Evolutionary conservation across 2,113 vertebrate genomes (phyloP).

Genomic region (Lampris incognitus): DNA sequence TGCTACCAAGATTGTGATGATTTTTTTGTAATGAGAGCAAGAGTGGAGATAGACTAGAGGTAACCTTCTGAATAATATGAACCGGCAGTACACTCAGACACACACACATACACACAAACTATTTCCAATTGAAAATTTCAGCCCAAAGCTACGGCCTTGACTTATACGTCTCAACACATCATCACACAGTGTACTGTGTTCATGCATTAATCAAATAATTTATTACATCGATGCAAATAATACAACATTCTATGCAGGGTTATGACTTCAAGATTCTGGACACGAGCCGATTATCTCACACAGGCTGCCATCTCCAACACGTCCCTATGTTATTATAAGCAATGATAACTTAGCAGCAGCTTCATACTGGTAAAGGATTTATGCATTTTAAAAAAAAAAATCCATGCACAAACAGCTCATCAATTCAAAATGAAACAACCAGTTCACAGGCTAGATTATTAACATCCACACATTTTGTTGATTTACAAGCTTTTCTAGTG

Average conservation of each 20-base stretch:
- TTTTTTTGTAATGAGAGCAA: too few relatives aligned
- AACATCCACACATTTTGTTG: constrained; percentile 11
- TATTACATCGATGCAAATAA: constrained; percentile 48
- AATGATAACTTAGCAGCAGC: not conserved
- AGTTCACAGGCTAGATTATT: constrained; percentile 42
- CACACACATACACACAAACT: too few relatives aligned
- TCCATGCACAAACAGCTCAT: constrained; percentile 26
- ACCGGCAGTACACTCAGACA: too few relatives aligned
- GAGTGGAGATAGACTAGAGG: too few relatives aligned
- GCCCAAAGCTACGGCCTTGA: too few relatives aligned
- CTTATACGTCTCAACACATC: not conserved
- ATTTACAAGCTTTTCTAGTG: not conserved
- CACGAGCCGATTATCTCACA: not conserved
- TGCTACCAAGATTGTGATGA: too few relatives aligned
- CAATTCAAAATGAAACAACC: constrained; percentile 12
- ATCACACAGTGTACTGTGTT: constrained; percentile 12
- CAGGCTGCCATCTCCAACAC: not conserved
- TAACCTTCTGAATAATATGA: too few relatives aligned
- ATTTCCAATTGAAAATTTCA: too few relatives aligned
- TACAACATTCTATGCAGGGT: constrained; percentile 14
- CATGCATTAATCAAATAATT: constrained; percentile 49
- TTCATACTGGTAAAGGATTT: constrained; percentile 3
- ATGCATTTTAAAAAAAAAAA: constrained; percentile 3
- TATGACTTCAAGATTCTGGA: not conserved
- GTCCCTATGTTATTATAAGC: not conserved